Evolutionary conservation across 2,113 vertebrate species (phyloP).

Genomic region (Capreolus pygargus): DNA sequence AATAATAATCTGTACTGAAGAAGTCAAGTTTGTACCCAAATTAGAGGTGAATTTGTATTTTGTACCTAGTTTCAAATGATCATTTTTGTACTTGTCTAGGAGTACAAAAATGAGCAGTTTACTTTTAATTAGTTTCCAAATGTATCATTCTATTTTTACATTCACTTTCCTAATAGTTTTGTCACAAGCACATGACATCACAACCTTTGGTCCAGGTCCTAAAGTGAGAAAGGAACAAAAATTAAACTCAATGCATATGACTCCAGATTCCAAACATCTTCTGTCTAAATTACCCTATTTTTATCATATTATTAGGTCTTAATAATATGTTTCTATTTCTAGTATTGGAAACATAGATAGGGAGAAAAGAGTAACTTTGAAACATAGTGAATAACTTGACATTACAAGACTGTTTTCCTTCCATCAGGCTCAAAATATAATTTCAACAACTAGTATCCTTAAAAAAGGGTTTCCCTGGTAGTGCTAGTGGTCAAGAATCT

Average conservation of each 20-base stretch:
- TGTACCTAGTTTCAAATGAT: not conserved
- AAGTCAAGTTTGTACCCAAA: not conserved
- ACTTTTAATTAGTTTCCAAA: not conserved
- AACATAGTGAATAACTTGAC: not conserved
- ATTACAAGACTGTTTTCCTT: not conserved
- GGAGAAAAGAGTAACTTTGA: not conserved
- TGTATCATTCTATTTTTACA: not conserved
- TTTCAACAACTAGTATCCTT: not conserved
- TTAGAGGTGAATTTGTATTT: conserved; percentile 26
- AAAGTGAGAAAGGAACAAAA: not conserved
- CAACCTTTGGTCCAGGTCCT: not conserved
- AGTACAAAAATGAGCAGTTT: not conserved
- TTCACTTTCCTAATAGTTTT: not conserved
- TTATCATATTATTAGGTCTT: not conserved
- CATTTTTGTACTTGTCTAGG: not conserved
- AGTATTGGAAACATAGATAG: not conserved
- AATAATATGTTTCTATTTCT: not conserved
- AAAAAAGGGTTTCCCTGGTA: not conserved
- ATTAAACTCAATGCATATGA: not conserved
- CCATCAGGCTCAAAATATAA: not conserved
- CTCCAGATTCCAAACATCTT: not conserved
- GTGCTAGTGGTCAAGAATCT: not conserved
- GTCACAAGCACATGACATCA: not conserved
- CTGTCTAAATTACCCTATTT: not conserved
- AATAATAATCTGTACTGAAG: not conserved